phyloP scores from a whole-genome alignment of 2,797 vertebrate species.

The Bradypodion pumilum region DNA sequence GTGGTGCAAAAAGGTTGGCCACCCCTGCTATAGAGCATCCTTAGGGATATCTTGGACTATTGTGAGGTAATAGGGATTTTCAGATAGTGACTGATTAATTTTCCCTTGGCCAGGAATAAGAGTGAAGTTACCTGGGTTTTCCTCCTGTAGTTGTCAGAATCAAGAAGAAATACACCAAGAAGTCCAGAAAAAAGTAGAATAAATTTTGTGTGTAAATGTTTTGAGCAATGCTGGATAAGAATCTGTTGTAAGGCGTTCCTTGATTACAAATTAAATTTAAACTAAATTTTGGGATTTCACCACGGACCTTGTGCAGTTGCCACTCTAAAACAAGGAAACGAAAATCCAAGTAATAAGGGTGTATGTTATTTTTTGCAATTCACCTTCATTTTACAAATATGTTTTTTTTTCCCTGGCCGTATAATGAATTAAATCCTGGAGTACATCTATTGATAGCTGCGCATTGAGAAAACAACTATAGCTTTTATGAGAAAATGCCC shows the following conservation, averaged over 20 bases:
- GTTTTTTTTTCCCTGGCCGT: not conserved
- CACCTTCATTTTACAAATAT: too few species aligned
- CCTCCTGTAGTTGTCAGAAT: not conserved
- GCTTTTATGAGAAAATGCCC: slow-evolving; percentile 1
- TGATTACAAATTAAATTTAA: too few species aligned
- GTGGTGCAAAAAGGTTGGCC: too few species aligned
- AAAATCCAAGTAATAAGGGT: too few species aligned
- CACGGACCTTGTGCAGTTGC: too few species aligned
- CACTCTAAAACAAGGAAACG: too few species aligned
- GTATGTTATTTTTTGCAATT: too few species aligned
- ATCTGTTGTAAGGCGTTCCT: too few species aligned
- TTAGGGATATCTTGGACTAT: not conserved
- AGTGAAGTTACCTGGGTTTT: not conserved
- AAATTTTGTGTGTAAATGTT: too few species aligned
- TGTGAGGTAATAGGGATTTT: not conserved
- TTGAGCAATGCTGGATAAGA: too few species aligned
- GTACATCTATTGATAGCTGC: not conserved
- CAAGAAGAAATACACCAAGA: not conserved
- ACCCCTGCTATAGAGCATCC: not conserved
- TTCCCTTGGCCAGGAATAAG: not conserved
- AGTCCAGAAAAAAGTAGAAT: not conserved
- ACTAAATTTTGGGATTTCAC: too few species aligned
- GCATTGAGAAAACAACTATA: not conserved
- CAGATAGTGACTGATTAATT: not conserved
- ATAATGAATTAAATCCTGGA: slow-evolving; percentile 15